Percentiles rank a stretch among this genome's conserved stretches.
These are phyloP conservation scores for Panzeria rudis DNA, from an alignment of 2,888 invertebrate species.

Conservation along the genomic window DNA sequence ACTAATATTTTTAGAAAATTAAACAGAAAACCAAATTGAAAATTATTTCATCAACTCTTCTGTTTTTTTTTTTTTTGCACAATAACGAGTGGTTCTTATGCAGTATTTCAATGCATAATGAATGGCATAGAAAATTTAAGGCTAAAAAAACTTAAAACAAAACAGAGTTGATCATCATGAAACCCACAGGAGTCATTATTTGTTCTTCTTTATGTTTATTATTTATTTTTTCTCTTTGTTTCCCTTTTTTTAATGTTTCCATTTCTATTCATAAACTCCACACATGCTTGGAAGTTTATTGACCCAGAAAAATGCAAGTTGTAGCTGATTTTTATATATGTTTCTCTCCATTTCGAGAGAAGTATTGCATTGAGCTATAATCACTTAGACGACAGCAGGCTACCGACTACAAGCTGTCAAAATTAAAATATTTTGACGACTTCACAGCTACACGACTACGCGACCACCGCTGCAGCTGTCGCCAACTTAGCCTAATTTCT, in stretches of 20 bases:
- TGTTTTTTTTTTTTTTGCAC: conserved; percentile 31
- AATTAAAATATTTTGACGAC: no score
- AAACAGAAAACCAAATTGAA: neutral
- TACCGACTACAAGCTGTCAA: no score
- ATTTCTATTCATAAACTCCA: conserved; percentile 52
- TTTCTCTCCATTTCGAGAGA: neutral
- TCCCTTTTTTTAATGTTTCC: conserved; percentile 1
- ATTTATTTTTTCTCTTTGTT: conserved; percentile 22
- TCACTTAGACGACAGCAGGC: no score
- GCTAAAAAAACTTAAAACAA: conserved; percentile 1
- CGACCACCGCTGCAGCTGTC: no score
- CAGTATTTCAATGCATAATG: conserved; percentile 33
- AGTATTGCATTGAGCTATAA: no score
- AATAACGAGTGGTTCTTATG: conserved; percentile 21
- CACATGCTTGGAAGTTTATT: conserved; percentile 66
- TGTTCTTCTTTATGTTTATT: conserved; percentile 41
- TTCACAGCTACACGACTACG: no score
- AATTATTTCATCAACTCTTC: neutral
- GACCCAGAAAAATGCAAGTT: conserved; percentile 70
- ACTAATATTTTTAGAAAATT: neutral
- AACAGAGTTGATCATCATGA: conserved; percentile 42
- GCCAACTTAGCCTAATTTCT: no score
- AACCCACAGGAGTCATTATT: conserved; percentile 57
- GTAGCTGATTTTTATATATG: conserved; percentile 34
- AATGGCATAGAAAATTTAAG: conserved; percentile 30